Conservation (phyloP, 1,140 invertebrate genomes). For the Araneus ventricosus region DNA sequence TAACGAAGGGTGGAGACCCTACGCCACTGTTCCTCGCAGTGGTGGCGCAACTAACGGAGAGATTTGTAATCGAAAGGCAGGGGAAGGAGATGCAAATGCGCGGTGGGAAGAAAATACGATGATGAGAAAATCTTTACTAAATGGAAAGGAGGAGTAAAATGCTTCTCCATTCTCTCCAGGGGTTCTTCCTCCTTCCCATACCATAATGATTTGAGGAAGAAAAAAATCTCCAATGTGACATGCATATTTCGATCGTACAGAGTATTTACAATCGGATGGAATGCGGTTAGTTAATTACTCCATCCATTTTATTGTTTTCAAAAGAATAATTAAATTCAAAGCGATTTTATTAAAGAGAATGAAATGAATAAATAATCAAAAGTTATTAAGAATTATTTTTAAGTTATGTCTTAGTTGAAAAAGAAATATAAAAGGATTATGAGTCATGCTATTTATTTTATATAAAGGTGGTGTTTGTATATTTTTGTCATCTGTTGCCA, state of each 20-base stretch:
- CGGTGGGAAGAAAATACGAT: constrained; percentile 5
- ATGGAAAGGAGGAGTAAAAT: constrained; percentile 30
- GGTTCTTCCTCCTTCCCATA: not conserved
- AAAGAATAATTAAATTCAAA: too few relatives aligned
- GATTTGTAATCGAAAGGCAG: constrained; percentile 23
- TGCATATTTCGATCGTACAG: not conserved
- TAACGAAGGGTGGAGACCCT: not conserved
- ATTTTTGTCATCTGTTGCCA: too few relatives aligned
- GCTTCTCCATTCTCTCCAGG: not conserved
- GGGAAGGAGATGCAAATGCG: constrained; percentile 38
- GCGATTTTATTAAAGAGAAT: too few relatives aligned
- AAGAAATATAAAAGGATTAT: too few relatives aligned
- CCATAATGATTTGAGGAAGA: not conserved
- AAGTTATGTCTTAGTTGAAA: too few relatives aligned
- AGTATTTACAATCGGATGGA: not conserved
- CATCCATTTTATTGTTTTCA: too few relatives aligned
- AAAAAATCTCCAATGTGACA: not conserved
- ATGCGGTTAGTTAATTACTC: too few relatives aligned
- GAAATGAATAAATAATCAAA: too few relatives aligned
- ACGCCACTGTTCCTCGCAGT: not conserved
- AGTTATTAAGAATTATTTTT: too few relatives aligned
- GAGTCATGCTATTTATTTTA: too few relatives aligned
- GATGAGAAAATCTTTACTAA: constrained; percentile 47
- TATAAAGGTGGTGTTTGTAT: too few relatives aligned
- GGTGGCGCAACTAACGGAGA: not conserved